Evolutionary conservation across 2,797 vertebrate genomes (phyloP), one percentile per base, ranked within the genome.

Genomic region (Myripristis jacobus): DNA sequence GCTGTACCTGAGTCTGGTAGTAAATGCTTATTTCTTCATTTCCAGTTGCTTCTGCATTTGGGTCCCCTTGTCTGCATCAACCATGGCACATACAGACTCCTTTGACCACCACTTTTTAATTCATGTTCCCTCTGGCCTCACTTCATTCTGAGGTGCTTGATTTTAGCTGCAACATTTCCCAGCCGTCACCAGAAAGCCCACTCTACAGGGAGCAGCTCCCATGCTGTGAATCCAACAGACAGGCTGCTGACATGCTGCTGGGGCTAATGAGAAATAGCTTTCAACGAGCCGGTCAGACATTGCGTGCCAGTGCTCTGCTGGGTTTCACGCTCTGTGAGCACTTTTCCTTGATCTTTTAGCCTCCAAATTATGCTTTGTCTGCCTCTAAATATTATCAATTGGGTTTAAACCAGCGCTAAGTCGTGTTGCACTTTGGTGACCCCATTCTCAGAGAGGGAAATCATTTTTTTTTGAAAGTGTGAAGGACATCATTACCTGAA

Each of bases 141-240:
- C 24, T 36, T 36, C 8, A 36, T 10, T 36, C 34, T 9, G 34
- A 36, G 38, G 34, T 48, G 22, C 51, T 68, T 41, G 46, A 19
- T 44, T 46, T 47, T 13, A 57, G 55, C 51, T 11, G 19, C 74
- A 61, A 24, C 22, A 2, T 48, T 73, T 51, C 3, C 13, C 58
- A 38, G 19, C 47, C 8, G 19, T 48, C 47, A 48, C 19, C 47
- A 10, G 19, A 21, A 3, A 16, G 47, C 9, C 7, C 4, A 19
- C 18, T 48, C 46, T 21, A 9, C 46, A 19, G n/a, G 62, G 50
- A 7, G 34, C 7, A 15, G 1, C 22, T 50, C 43, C 1, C 44
- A 24, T 2, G 31, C 62, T 11, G 18, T 25, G 59, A 52, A 3
- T 19, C 10, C 4, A 7, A 21, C n/a, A 3, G 2, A 22, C n/a